These are phyloP conservation scores for Drosophila bifasciata DNA, from an alignment of 1,140 invertebrate genomes.

Conservation along the genomic window DNA sequence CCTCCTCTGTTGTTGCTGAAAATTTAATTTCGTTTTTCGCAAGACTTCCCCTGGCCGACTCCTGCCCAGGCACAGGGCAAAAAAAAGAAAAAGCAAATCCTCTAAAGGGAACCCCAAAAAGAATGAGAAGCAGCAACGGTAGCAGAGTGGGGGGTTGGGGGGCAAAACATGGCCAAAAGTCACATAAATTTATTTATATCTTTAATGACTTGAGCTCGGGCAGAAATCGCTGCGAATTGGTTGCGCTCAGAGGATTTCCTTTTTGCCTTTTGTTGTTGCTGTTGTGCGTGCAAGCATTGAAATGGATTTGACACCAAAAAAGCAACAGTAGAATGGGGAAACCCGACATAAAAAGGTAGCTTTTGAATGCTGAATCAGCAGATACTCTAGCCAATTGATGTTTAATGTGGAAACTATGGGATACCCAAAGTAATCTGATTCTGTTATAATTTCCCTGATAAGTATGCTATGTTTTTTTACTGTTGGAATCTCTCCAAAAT, in stretches of 20 bases:
- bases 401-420: constrained; percentile 3
- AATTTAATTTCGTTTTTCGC: constrained; percentile 44
- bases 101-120: neutral
- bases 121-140: neutral
- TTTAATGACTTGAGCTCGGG: constrained; percentile 82
- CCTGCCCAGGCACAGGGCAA: neutral
- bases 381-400: neutral
- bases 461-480: too few relatives aligned
- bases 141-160: constrained; percentile 13
- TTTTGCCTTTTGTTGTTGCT: constrained; percentile 30
- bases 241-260: constrained; percentile 45
- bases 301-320: constrained; percentile 75
- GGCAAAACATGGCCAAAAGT: constrained; percentile 69
- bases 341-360: neutral
- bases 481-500: too few relatives aligned
- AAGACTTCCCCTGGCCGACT: neutral
- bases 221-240: constrained; percentile 74
- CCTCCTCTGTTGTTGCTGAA: constrained; percentile 23
- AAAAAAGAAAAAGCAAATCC: constrained; percentile 7
- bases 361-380: neutral
- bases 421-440: constrained; percentile 11
- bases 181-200: constrained; percentile 84
- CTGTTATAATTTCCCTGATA: too few relatives aligned
- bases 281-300: constrained; percentile 74
- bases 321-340: constrained; percentile 21